Conservation (phyloP, 2,797 vertebrate species). For the Chloroceryle inda region DNA sequence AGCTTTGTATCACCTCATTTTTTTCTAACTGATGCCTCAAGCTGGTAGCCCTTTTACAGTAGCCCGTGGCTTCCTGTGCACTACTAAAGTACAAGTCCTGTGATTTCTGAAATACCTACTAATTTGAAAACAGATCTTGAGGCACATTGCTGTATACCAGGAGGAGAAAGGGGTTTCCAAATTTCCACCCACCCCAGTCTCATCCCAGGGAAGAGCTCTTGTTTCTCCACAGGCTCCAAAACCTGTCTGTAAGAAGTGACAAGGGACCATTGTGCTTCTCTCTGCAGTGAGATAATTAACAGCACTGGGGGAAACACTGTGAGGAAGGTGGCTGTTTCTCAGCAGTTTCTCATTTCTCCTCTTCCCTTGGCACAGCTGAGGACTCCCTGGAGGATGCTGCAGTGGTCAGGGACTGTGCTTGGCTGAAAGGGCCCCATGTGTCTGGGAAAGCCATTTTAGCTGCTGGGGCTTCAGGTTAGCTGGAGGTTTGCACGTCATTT, state of each 20-base stretch:
- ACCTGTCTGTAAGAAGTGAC: background rate
- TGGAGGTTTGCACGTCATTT: fast-evolving
- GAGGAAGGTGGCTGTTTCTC: background rate
- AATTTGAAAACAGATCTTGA: background rate
- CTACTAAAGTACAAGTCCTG: background rate
- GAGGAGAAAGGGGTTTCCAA: background rate
- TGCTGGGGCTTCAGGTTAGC: fast-evolving
- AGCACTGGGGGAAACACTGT: background rate
- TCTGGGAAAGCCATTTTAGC: background rate
- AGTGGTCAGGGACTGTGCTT: background rate
- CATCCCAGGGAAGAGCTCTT: background rate
- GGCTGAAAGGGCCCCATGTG: background rate
- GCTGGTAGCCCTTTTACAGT: background rate
- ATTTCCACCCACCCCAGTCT: background rate
- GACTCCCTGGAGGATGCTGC: too few relatives aligned
- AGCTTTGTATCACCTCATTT: fast-evolving
- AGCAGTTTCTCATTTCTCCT: background rate
- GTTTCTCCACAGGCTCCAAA: background rate
- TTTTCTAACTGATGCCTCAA: background rate
- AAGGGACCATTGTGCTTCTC: background rate
- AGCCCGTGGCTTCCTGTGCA: background rate
- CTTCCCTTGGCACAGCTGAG: background rate
- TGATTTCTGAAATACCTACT: background rate
- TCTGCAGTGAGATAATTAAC: background rate
- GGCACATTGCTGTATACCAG: background rate